A percentile compares a stretch with the other conserved stretches of the same genome.
Evolutionary conservation across 1,140 invertebrate genomes (phyloP).

Genomic region (Aphelinus certus): DNA sequence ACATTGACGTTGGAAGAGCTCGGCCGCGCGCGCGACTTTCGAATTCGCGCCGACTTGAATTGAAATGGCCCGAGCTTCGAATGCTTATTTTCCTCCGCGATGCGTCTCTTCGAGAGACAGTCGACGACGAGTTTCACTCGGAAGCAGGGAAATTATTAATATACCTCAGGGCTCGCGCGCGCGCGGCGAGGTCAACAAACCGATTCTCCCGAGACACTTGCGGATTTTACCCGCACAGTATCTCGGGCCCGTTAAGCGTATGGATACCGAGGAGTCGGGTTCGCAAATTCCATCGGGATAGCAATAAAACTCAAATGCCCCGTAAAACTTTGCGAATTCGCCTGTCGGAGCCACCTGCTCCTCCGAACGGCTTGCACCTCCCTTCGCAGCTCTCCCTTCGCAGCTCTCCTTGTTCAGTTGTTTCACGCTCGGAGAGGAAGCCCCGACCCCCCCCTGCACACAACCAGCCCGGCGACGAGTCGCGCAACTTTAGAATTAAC

Average conservation of each 20-base stretch:
- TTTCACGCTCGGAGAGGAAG: too few relatives aligned
- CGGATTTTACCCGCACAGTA: constrained; percentile 21
- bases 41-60: too few relatives aligned
- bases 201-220: not conserved
- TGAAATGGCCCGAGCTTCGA: too few relatives aligned
- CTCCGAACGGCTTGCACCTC: too few relatives aligned
- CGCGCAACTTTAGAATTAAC: constrained; percentile 45
- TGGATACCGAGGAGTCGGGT: constrained; percentile 46
- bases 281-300: constrained; percentile 51
- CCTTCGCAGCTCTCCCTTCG: not conserved
- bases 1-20: too few relatives aligned
- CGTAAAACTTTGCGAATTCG: constrained; percentile 52
- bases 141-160: constrained; percentile 18
- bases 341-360: constrained; percentile 39
- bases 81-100: too few relatives aligned
- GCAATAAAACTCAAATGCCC: constrained; percentile 58
- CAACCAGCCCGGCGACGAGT: constrained; percentile 4
- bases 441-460: too few relatives aligned
- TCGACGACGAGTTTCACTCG: not conserved
- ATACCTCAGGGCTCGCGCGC: not conserved
- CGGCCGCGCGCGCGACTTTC: too few relatives aligned
- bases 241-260: constrained; percentile 45
- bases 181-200: not conserved
- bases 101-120: too few relatives aligned
- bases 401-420: not conserved